Conservation (phyloP, 2,113 vertebrate species). For the Miniopterus natalensis region DNA sequence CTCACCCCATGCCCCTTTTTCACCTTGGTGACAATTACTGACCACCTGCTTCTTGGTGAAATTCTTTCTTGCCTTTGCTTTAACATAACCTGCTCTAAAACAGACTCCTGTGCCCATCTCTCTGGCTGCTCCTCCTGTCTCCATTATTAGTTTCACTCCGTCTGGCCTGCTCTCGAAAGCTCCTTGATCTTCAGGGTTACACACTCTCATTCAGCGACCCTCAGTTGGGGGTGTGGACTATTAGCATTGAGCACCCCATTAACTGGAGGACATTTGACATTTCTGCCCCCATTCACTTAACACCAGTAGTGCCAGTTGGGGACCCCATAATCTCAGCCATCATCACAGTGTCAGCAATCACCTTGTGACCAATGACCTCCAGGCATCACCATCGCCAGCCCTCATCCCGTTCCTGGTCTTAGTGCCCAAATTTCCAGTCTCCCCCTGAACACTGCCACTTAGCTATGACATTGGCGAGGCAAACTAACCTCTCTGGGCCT, state of each 20-base stretch:
- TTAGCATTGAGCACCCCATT: not conserved
- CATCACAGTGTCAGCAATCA: not conserved
- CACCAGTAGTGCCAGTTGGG: not conserved
- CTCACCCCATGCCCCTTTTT: not conserved
- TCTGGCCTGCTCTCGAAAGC: not conserved
- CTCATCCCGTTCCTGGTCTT: not conserved
- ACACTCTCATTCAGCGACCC: not conserved
- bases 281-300: not conserved
- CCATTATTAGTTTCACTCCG: not conserved
- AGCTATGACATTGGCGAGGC: not conserved
- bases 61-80: not conserved
- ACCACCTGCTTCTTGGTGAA: not conserved
- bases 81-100: not conserved
- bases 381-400: not conserved
- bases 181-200: not conserved
- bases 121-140: not conserved
- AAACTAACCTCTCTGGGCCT: not conserved
- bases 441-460: not conserved
- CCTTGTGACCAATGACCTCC: not conserved
- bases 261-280: not conserved
- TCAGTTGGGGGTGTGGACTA: not conserved
- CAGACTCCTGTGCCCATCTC: not conserved
- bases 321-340: not conserved
- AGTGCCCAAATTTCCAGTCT: not conserved
- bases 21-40: not conserved